These are phyloP conservation scores for Zaprionus obscuricornis DNA, from an alignment of 2,888 invertebrate species.

Conservation along the genomic window DNA sequence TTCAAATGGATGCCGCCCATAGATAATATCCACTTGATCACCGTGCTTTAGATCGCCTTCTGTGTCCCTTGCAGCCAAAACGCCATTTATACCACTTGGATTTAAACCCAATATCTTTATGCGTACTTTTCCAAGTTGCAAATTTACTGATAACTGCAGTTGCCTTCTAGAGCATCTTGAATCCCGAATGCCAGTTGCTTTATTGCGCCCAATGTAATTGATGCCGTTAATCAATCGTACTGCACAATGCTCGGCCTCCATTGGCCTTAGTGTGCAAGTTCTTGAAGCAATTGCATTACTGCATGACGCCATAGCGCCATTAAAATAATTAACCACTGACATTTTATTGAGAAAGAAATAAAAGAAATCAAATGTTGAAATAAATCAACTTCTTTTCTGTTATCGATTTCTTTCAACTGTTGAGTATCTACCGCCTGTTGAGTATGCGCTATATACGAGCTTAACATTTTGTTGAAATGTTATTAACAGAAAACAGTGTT, in stretches of 20 bases:
- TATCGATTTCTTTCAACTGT: too few species aligned
- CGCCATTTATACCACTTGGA: slow-evolving; percentile 89
- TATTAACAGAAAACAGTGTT: too few species aligned
- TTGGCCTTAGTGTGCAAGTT: slow-evolving; percentile 70
- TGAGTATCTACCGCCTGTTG: too few species aligned
- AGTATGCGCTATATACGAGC: too few species aligned
- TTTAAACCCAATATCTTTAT: slow-evolving; percentile 87
- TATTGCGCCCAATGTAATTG: slow-evolving; percentile 88
- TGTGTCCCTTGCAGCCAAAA: slow-evolving; percentile 86
- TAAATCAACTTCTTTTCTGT: too few species aligned
- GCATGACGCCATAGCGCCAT: too few species aligned
- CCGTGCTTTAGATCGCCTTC: slow-evolving; percentile 87
- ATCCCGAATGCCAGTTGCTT: slow-evolving; percentile 89
- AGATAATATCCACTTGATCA: slow-evolving; percentile 88
- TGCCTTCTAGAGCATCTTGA: slow-evolving; percentile 90
- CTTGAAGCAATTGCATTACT: slow-evolving; percentile 45
- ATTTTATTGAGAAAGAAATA: too few species aligned
- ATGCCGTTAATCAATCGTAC: slow-evolving; percentile 80
- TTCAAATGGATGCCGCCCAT: slow-evolving; percentile 86
- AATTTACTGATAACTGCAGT: slow-evolving; percentile 75
- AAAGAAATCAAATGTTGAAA: too few species aligned
- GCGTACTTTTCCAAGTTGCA: slow-evolving; percentile 50
- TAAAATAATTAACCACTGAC: too few species aligned
- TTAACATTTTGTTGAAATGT: too few species aligned
- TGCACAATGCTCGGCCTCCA: slow-evolving; percentile 60